Base-by-base conservation (phyloP, 2,113 vertebrate species). In the Pavo muticus region DNA sequence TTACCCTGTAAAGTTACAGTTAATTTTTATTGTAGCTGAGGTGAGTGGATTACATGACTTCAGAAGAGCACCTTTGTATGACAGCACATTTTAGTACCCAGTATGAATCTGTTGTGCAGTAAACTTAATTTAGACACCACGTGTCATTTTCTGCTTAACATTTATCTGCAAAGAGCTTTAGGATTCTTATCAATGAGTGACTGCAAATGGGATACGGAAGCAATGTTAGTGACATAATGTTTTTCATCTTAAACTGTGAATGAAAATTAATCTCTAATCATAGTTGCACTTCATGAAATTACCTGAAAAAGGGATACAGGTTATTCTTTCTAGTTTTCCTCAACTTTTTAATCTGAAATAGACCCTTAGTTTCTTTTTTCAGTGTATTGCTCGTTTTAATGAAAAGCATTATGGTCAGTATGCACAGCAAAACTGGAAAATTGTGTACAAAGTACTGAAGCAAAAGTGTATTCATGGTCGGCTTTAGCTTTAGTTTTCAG, bases 381-480 rank as follows among this genome's bases (percentile, higher is more conserved):
- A 70, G 14, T 32, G 5, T 32, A n/a, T 67, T 80, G 9, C 47
- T 61, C 64, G 10, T 13, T 85, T 79, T 72, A 3, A 21, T 57
- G 73, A 47, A 45, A 56, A 76, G 5, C 23, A 2, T 47, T 87
- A 21, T 67, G 75, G 39, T 35, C 45, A 80, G 10, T 67, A 32
- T n/a, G 60, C 42, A 30, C 7, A 48, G 30, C 65, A 70, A 90
- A 90, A 70, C 14, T 88, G 23, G 27, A 59, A 76, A 84, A n/a
- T 35, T 0, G 0, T 19, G 30, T 87, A 39, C 23, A 57, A 64
- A 73, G 32, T 61, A 13, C 15, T 27, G 44, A 83, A 65, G 39
- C 16, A 56, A 9, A 57, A 14, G 14, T 79, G 12, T 57, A 39
- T 75, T 75, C 3, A 10, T 65, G 3, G 8, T 83, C 27, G 83